phyloP scores from a whole-genome alignment of 1,140 invertebrate species.

The Carposina sasakii region DNA sequence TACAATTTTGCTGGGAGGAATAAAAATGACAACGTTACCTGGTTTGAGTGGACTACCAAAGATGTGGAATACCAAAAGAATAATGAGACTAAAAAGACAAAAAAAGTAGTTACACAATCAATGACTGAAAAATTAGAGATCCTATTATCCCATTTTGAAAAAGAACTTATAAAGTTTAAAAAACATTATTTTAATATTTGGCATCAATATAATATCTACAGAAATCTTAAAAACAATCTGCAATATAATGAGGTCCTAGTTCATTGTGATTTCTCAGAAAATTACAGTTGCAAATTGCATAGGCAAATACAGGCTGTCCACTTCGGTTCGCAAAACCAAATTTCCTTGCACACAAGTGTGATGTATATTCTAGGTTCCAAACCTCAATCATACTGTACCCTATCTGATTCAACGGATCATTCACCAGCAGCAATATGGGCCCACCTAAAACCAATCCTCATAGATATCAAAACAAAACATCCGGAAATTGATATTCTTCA shows the following conservation, averaged over 20 bases:
- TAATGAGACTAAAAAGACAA: background rate
- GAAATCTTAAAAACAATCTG: conserved; percentile 3
- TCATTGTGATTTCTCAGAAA: conserved; percentile 21
- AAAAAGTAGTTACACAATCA: background rate
- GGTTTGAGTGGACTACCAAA: conserved; percentile 8
- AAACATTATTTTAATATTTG: conserved; percentile 13
- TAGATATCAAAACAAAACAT: background rate
- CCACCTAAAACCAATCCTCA: conserved; percentile 9
- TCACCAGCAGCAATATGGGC: conserved; percentile 16
- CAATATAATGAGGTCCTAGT: conserved; percentile 9
- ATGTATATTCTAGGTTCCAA: background rate
- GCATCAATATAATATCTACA: conserved; percentile 13
- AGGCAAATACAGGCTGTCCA: conserved; percentile 20
- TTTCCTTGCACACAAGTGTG: conserved; percentile 18
- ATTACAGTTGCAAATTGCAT: conserved; percentile 13
- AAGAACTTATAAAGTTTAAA: conserved; percentile 12
- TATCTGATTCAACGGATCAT: conserved; percentile 10
- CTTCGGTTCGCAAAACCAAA: conserved; percentile 19
- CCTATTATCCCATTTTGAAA: conserved; percentile 11
- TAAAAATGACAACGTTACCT: conserved; percentile 3
- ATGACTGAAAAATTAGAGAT: conserved; percentile 6
- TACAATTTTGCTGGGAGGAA: background rate
- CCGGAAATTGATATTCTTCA: conserved; percentile 7
- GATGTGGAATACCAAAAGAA: conserved; percentile 5
- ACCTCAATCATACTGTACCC: conserved; percentile 10